A percentile compares a stretch with the other conserved stretches of the same genome.
Conservation (phyloP, 2,113 vertebrate species). For the Pluvialis apricaria region DNA sequence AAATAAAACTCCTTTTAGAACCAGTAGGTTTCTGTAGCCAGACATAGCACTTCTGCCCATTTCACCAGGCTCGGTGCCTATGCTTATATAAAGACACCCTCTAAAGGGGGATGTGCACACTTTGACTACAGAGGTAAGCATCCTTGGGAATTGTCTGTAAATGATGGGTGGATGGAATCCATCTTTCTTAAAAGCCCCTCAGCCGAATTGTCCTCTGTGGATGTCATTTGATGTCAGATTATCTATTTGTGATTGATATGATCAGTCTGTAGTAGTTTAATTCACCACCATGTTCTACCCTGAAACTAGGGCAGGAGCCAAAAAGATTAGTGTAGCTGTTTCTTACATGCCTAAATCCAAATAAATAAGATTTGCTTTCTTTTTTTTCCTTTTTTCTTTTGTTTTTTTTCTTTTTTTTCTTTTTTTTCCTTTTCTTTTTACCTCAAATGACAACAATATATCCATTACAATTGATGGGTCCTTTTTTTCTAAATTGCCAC, state of each 20-base stretch:
- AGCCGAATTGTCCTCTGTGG: neutral
- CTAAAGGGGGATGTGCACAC: neutral
- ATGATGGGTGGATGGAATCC: neutral
- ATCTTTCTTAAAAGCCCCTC: neutral
- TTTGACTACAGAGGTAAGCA: neutral
- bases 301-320: neutral
- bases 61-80: neutral
- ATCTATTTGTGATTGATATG: neutral
- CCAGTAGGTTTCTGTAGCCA: neutral
- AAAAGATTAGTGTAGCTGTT: neutral
- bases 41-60: neutral
- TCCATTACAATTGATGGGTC: neutral
- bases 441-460: neutral
- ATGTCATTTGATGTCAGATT: neutral
- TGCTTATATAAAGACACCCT: neutral
- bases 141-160: neutral
- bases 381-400: accelerated
- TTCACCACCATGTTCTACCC: neutral
- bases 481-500: neutral
- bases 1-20: neutral
- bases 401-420: accelerated
- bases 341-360: neutral
- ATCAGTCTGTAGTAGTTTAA: neutral
- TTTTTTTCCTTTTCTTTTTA: neutral
- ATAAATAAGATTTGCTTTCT: neutral